phyloP scores from a whole-genome alignment of 1,140 invertebrate genomes.

The Drosophila tani region DNA sequence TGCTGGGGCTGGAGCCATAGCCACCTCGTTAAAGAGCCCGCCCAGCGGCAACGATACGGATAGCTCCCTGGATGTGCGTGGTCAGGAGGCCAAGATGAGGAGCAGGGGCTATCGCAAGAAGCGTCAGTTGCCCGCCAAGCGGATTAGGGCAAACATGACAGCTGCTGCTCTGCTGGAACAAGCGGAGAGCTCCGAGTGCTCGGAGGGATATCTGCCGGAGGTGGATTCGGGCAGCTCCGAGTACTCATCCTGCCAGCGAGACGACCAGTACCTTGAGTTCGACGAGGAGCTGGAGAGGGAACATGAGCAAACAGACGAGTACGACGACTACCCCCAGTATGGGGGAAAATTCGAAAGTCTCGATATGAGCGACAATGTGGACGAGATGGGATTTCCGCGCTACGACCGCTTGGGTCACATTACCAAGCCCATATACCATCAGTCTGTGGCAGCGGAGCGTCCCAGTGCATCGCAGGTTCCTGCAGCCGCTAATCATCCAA shows the following conservation, averaged over 20 bases:
- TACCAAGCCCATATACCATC: conserved; percentile 83
- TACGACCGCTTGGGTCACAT: conserved; percentile 87
- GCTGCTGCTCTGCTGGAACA: conserved; percentile 86
- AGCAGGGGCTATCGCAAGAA: conserved; percentile 88
- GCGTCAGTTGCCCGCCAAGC: conserved; percentile 86
- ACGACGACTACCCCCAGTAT: conserved; percentile 82
- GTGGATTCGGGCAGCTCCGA: conserved; percentile 88
- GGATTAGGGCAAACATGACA: conserved; percentile 86
- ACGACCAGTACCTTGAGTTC: conserved; percentile 85
- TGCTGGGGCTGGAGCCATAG: conserved; percentile 35
- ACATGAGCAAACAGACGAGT: conserved; percentile 81
- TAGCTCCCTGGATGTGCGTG: conserved; percentile 88
- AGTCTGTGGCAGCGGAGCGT: conserved; percentile 36
- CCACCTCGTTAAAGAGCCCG: conserved; percentile 87
- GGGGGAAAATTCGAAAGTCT: conserved; percentile 86
- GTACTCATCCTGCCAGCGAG: conserved; percentile 86
- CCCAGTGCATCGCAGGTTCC: conserved; percentile 29
- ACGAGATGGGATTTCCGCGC: conserved; percentile 88
- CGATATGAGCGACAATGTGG: conserved; percentile 87
- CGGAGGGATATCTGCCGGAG: conserved; percentile 89
- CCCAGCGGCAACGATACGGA: conserved; percentile 90
- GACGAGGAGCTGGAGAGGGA: conserved; percentile 85
- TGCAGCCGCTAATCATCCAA: conserved; percentile 76
- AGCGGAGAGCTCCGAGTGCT: conserved; percentile 87
- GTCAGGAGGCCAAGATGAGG: conserved; percentile 87